Evolutionary conservation across 1,140 invertebrate genomes (phyloP).

Genomic region (Drosophila busckii): DNA sequence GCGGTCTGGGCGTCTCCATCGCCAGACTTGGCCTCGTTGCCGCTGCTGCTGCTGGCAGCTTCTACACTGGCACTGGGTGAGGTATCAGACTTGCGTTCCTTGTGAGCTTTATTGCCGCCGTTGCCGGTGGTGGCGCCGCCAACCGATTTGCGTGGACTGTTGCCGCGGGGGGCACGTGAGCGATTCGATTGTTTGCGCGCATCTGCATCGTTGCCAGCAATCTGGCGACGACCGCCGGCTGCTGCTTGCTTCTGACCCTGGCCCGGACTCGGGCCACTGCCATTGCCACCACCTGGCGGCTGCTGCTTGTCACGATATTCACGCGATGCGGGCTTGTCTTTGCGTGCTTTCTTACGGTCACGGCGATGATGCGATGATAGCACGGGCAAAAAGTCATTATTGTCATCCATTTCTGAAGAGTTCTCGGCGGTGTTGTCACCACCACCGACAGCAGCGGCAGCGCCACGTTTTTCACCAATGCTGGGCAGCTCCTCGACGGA

Average conservation of each 20-base stretch:
- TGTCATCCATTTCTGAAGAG: conserved; percentile 79
- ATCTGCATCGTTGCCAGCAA: conserved; percentile 18
- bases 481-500: conserved; percentile 32
- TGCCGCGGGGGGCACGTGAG: conserved; percentile 42
- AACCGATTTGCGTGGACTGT: conserved; percentile 58
- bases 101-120: conserved; percentile 35
- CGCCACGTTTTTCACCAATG: conserved; percentile 67
- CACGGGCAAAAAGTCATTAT: conserved; percentile 80
- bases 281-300: conserved; percentile 45
- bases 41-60: conserved; percentile 55
- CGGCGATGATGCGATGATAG: conserved; percentile 80
- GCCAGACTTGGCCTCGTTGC: conserved; percentile 56
- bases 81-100: conserved; percentile 66
- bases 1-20: conserved; percentile 41
- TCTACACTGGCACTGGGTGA: conserved; percentile 70
- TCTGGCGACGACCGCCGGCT: background rate
- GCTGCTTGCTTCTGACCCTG: conserved; percentile 13
- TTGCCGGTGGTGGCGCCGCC: conserved; percentile 2
- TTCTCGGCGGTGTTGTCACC: conserved; percentile 74
- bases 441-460: conserved; percentile 48
- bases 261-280: conserved; percentile 52
- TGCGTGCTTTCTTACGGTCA: conserved; percentile 79
- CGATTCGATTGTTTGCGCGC: conserved; percentile 47
- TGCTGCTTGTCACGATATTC: conserved; percentile 47
- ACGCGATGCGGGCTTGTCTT: conserved; percentile 58